Base-by-base conservation (phyloP, 92 coral and sea anemone species). In the Porites divaricata region DNA sequence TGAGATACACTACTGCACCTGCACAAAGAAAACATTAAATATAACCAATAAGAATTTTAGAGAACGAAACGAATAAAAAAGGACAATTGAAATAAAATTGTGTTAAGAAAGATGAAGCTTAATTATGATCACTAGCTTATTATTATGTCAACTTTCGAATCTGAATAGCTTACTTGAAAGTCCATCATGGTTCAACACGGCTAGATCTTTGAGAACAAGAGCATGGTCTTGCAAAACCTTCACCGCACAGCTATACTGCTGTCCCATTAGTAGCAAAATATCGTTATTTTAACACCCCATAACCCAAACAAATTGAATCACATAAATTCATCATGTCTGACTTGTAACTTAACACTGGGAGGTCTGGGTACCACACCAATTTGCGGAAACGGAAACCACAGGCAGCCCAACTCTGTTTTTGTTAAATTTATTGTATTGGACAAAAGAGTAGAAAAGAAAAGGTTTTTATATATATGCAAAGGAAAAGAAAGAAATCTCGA, bases 221-320 rank as follows among this genome's bases (percentile, higher is more conserved):
- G 95, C 95, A 85, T 94, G 91, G 25, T 94, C 98, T 28, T 94
- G 98, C 13, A 94, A 84, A 35, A 85, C 63, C 82, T 94, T 94
- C 59, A 93, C 72, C 19, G 90, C 91, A 64, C 85, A 92, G 63
- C 98, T 94, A 67, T 94, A 94, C 78, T 92, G 93, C n/a, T 94
- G 98, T 68, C 98, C 98, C 98, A 94, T 94, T 53, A 11, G 68
- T 65, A 16, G 54, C 13, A 22, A 64, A 41, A 9, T 10, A 22
- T 45, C 16, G 56, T 25, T 54, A 41, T 58, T 63, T 24, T 12
- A 28, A 6, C 50, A 22, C 41, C 1, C 22, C 75, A 13, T 25
- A 51, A 67, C 12, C 11, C n/a, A 50, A 54, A 28, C 24, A 28
- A n/a, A 56, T 4, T 68, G 22, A 14, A 26, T 13, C 1, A 53